Base-by-base conservation (phyloP, 1,140 invertebrate species). In the Solenopsis invicta region DNA sequence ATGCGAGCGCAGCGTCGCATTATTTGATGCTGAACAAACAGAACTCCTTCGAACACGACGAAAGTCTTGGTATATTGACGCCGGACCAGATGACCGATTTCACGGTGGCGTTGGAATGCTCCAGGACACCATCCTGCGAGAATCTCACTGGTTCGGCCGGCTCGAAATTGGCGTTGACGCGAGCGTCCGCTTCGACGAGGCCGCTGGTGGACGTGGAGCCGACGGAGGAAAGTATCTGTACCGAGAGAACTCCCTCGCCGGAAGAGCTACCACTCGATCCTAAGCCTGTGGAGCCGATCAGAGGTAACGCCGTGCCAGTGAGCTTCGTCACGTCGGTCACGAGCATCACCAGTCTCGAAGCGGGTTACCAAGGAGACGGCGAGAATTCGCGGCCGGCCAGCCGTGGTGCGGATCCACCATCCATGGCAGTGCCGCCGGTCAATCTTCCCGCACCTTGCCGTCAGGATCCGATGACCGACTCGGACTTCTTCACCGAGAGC, bases 401-500 rank as follows among this genome's bases (percentile, higher is more conserved):
- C 89, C 96, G 97, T 86, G 97, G 97, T 77, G 97, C 97, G 59
- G 97, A 97, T 94, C 97, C 96, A 94, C 97, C 96, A 59, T 96
- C 96, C 24, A 93, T 94, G 77, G 95, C 88, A 8, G 91, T 91
- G 85, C 94, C 93, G 62, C 94, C 95, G 9, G 80, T 87, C 13
- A 93, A 93, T 62, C 89, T 90, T 48, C 94, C 90, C 92, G 97
- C 89, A 0, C 90, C 91, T 1, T 93, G 93, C 71, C 96, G 97
- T 50, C 96, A 96, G 81, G 97, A 98, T 94, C 97, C 97, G 1
- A 98, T 98, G 97, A 98, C 98, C 0, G 98, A 98, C 94, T 98
- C 98, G 0, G 98, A 98, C 93, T 98, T 98, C 93, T 98, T 98
- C 92, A 98, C 98, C 8, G 98, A 98, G 95, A 98, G 97, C 90